Percentiles rank a stretch among this genome's conserved stretches.
These are phyloP conservation scores for Colistium nudipinnis DNA, from an alignment of 2,113 vertebrate species.

Conservation along the genomic window DNA sequence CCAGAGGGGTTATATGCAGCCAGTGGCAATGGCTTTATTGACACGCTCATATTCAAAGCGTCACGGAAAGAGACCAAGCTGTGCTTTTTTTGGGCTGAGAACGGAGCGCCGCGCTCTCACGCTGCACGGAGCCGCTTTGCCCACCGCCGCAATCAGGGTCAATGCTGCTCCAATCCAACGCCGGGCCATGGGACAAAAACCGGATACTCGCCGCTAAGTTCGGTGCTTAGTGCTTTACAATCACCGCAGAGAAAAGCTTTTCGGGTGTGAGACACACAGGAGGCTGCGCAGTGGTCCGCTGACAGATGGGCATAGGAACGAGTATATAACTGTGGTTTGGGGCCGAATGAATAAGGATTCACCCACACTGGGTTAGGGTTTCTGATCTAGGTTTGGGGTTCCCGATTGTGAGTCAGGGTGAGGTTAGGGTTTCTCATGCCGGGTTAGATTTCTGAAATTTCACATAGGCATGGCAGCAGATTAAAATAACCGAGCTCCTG, in stretches of 20 bases:
- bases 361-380: not conserved
- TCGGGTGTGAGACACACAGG: conserved; percentile 34
- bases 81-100: conserved; percentile 57
- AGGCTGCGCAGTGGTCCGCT: conserved; percentile 6
- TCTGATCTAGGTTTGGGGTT: no score
- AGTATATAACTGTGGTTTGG: conserved; percentile 16
- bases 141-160: conserved; percentile 62
- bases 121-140: conserved; percentile 43
- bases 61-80: conserved; percentile 49
- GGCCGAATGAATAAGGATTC: conserved; percentile 8
- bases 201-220: not conserved
- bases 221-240: conserved; percentile 40
- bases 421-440: no score
- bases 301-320: conserved; percentile 15
- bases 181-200: conserved; percentile 46
- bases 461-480: not conserved
- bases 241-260: conserved; percentile 47
- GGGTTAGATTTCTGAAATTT: no score
- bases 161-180: conserved; percentile 56
- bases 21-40: conserved; percentile 63
- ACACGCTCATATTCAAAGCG: conserved; percentile 59
- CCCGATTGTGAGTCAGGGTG: no score
- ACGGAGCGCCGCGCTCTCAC: conserved; percentile 41
- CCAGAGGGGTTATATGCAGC: conserved; percentile 68
- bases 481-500: conserved; percentile 13